Conservation (phyloP, 1,140 invertebrate species). For the Anastrepha ludens region DNA sequence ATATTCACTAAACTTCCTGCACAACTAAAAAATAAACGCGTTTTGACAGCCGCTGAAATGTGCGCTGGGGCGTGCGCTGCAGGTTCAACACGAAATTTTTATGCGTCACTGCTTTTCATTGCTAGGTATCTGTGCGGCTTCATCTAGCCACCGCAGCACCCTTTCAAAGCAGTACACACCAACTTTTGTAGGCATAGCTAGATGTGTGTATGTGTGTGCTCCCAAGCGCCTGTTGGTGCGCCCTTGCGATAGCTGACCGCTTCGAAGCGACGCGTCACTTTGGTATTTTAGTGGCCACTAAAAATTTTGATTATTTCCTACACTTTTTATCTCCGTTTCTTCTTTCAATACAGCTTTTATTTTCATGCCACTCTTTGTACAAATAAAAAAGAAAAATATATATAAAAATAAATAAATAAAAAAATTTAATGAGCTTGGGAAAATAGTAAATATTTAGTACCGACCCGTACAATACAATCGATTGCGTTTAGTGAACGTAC, state of each 20-base stretch:
- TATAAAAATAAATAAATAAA: background rate
- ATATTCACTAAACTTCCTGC: too few species aligned
- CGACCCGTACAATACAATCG: background rate
- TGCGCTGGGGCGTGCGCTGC: too few species aligned
- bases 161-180: background rate
- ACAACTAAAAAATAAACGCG: too few species aligned
- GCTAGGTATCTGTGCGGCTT: too few species aligned
- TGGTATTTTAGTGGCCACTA: slow-evolving; percentile 41
- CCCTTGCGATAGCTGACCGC: background rate
- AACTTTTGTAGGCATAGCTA: background rate
- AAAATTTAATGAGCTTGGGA: slow-evolving; percentile 22
- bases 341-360: background rate
- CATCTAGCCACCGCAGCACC: background rate
- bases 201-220: background rate
- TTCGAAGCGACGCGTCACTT: background rate
- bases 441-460: background rate
- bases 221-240: too few species aligned
- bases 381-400: background rate
- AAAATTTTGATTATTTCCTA: slow-evolving; percentile 47
- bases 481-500: background rate
- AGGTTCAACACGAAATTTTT: too few species aligned
- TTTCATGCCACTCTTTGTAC: background rate
- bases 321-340: background rate
- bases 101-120: too few species aligned
- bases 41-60: too few species aligned